Percentiles rank a stretch among this genome's conserved stretches.
These are phyloP conservation scores for Drosophila kambysellisi DNA, from an alignment of 2,888 invertebrate genomes.

Conservation along the genomic window DNA sequence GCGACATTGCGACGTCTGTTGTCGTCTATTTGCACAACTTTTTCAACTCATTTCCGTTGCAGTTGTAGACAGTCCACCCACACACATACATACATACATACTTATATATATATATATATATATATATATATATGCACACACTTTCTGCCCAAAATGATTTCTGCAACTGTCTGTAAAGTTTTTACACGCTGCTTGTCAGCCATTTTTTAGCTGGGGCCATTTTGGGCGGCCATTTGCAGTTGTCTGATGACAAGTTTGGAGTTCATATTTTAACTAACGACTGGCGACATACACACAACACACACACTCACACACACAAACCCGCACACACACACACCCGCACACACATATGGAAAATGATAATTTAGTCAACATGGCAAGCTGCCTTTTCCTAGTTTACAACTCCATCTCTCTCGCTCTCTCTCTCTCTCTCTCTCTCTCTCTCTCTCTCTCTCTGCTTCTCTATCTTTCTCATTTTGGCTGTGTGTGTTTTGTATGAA, in stretches of 20 bases:
- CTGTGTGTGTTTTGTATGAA: slow-evolving; percentile 61
- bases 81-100: not conserved
- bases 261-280: slow-evolving; percentile 79
- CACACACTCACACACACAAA: slow-evolving; percentile 21
- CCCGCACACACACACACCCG: slow-evolving; percentile 19
- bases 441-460: slow-evolving; percentile 9
- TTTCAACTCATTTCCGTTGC: slow-evolving; percentile 83
- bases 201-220: slow-evolving; percentile 59
- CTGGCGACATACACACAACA: slow-evolving; percentile 50
- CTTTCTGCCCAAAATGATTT: slow-evolving; percentile 68
- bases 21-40: slow-evolving; percentile 77
- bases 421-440: slow-evolving; percentile 7
- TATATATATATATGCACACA: not conserved
- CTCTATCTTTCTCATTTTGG: slow-evolving; percentile 7
- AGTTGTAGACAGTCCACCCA: slow-evolving; percentile 63
- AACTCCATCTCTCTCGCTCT: slow-evolving; percentile 10
- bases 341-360: slow-evolving; percentile 68
- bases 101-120: not conserved
- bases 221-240: slow-evolving; percentile 59
- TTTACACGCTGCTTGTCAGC: slow-evolving; percentile 62
- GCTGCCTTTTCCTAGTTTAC: slow-evolving; percentile 30
- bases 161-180: slow-evolving; percentile 81
- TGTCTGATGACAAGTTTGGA: slow-evolving; percentile 71
- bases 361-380: slow-evolving; percentile 75
- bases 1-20: slow-evolving; percentile 67